Percentiles rank a stretch among this genome's conserved stretches.
Evolutionary conservation across 2,113 vertebrate species (phyloP).

Genomic region (Gobiocypris rarus): DNA sequence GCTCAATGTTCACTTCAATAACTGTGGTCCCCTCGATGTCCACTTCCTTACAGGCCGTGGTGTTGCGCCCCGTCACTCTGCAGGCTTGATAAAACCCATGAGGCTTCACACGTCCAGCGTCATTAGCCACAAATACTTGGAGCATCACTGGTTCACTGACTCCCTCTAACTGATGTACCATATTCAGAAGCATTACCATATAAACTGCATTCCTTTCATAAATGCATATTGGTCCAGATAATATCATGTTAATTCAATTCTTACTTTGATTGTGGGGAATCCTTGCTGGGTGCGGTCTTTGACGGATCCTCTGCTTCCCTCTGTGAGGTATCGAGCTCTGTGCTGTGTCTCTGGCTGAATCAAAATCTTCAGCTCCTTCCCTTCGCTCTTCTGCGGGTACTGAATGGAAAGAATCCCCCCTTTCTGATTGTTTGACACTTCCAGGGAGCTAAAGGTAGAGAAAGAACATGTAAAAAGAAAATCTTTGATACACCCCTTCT

Average conservation of each 20-base stretch:
- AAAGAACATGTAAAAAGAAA: background rate
- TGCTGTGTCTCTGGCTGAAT: slow-evolving; percentile 99
- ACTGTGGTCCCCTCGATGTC: slow-evolving; percentile 97
- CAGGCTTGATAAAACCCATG: slow-evolving; percentile 99
- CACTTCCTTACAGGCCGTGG: slow-evolving; percentile 96
- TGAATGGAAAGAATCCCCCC: slow-evolving; percentile 88
- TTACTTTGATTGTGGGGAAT: slow-evolving; percentile 96
- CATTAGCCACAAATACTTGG: slow-evolving; percentile 98
- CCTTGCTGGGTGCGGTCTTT: slow-evolving; percentile 98
- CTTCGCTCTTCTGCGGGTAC: slow-evolving; percentile 90
- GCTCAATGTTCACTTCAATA: slow-evolving; percentile 95
- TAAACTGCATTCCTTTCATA: background rate
- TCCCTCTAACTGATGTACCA: slow-evolving; percentile 85
- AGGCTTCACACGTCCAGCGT: slow-evolving; percentile 94
- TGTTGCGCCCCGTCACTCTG: slow-evolving; percentile 95
- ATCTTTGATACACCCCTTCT: background rate
- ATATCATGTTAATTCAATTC: background rate
- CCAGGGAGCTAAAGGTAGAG: slow-evolving; percentile 67
- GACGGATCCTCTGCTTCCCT: slow-evolving; percentile 97
- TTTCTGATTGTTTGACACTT: slow-evolving; percentile 77
- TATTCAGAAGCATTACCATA: slow-evolving; percentile 13
- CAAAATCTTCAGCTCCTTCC: slow-evolving; percentile 96
- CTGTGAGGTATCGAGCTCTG: slow-evolving; percentile 95
- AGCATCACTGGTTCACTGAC: slow-evolving; percentile 92
- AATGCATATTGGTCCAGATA: background rate